Evolutionary conservation across 30 jellyfish, hydroid and myxozoan genomes (phyloP).

Genomic region (Aurelia aurita): DNA sequence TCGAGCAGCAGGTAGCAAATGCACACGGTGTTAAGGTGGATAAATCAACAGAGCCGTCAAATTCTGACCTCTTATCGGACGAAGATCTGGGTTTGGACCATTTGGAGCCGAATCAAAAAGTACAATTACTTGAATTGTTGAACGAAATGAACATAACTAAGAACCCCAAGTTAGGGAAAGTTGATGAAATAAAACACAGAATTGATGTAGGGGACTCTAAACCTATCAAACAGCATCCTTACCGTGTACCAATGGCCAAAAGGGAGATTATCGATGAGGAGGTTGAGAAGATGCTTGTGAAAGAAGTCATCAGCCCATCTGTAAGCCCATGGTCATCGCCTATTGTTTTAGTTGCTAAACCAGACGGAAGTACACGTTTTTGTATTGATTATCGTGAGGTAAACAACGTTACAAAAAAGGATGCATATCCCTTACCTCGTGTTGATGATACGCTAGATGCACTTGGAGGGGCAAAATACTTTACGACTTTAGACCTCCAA

Average conservation of each 20-base stretch:
- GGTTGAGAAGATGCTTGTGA: conserved; percentile 49
- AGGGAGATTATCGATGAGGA: conserved; percentile 20
- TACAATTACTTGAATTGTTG: not conserved
- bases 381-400: conserved; percentile 75
- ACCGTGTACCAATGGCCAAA: conserved; percentile 41
- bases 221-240: conserved; percentile 62
- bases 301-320: conserved; percentile 43
- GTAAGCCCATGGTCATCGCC: conserved; percentile 83
- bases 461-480: conserved; percentile 26
- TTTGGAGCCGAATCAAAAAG: conserved; percentile 2
- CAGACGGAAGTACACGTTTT: conserved; percentile 62
- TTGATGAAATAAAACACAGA: conserved; percentile 24
- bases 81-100: conserved; percentile 20
- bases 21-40: too few species aligned
- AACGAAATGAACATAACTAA: conserved; percentile 9
- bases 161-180: conserved; percentile 18
- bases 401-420: conserved; percentile 62
- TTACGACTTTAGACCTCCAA: conserved; percentile 69
- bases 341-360: conserved; percentile 59
- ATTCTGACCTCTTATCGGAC: not conserved
- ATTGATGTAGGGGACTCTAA: conserved; percentile 40
- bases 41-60: too few species aligned
- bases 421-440: conserved; percentile 71
- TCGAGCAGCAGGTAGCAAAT: not conserved
- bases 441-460: conserved; percentile 59